Evolutionary conservation across 2,797 vertebrate species (phyloP).

Genomic region (Megaceryle alcyon): DNA sequence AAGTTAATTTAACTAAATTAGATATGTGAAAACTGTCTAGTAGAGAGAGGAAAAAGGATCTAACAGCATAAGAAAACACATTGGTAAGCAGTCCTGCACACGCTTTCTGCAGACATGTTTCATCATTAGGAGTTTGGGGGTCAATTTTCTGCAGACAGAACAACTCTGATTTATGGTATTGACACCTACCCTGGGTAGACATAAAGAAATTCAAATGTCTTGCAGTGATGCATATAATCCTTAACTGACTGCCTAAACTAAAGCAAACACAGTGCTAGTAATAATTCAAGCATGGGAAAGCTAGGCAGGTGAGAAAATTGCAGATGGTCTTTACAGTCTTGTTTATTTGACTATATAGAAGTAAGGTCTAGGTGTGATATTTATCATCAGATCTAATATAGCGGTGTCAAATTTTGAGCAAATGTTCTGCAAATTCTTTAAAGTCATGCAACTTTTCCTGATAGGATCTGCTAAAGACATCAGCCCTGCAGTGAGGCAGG

Average conservation of each 20-base stretch:
- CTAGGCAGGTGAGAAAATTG: not conserved
- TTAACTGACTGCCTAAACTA: not conserved
- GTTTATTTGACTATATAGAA: not conserved
- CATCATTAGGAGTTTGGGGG: not conserved
- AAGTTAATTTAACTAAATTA: not conserved
- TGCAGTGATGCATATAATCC: not conserved
- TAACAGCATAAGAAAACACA: not conserved
- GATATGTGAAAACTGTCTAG: not conserved
- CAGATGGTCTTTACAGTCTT: not conserved
- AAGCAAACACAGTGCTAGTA: not conserved
- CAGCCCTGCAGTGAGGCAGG: not conserved
- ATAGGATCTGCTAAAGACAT: not conserved
- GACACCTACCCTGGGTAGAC: not conserved
- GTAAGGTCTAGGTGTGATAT: not conserved
- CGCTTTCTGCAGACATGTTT: rapidly evolving
- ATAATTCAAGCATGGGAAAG: not conserved
- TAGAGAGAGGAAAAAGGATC: not conserved
- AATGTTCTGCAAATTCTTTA: not conserved
- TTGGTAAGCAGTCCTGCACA: not conserved
- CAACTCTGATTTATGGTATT: not conserved
- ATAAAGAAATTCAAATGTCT: not conserved
- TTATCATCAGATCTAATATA: not conserved
- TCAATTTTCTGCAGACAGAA: not conserved
- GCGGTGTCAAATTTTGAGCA: not conserved
- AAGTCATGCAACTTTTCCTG: not conserved